A percentile compares a stretch with the other conserved stretches of the same genome.
Conservation (phyloP, 2,888 invertebrate species). For the Noctua janthe region DNA sequence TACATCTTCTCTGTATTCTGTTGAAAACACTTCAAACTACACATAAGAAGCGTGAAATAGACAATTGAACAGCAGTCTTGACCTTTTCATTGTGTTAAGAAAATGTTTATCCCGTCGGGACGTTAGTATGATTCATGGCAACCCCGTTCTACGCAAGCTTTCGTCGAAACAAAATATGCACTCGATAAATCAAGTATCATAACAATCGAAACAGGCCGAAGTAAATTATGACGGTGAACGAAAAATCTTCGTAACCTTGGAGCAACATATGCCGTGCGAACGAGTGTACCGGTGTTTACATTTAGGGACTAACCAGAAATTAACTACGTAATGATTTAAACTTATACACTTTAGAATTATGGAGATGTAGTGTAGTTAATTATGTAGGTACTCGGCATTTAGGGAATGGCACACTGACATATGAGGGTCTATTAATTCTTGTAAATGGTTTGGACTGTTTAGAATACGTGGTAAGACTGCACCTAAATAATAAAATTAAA, state of each 20-base stretch:
- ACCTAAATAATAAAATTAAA: not conserved
- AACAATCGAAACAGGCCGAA: conserved; percentile 77
- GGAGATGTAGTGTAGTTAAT: conserved; percentile 35
- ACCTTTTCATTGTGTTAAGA: conserved; percentile 72
- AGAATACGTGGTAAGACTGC: not conserved
- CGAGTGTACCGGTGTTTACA: conserved; percentile 62
- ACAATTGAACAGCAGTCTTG: conserved; percentile 67
- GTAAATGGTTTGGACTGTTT: not conserved
- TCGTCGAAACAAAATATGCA: conserved; percentile 80
- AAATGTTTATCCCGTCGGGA: conserved; percentile 75
- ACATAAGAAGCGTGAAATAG: conserved; percentile 57
- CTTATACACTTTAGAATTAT: conserved; percentile 60
- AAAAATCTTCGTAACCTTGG: conserved; percentile 75
- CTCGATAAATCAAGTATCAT: conserved; percentile 85
- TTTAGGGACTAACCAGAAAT: conserved; percentile 68
- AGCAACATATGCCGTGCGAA: conserved; percentile 64
- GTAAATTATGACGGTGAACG: conserved; percentile 73
- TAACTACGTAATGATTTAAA: conserved; percentile 65
- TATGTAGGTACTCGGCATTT: conserved; percentile 10
- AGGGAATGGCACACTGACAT: not conserved
- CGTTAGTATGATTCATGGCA: conserved; percentile 82
- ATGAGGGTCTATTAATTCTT: not conserved
- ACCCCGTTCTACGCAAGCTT: conserved; percentile 73
- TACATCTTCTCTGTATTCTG: not conserved
- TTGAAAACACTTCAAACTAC: conserved; percentile 7